phyloP scores from a whole-genome alignment of 2,113 vertebrate species.

The Neolamprologus cancellatus region DNA sequence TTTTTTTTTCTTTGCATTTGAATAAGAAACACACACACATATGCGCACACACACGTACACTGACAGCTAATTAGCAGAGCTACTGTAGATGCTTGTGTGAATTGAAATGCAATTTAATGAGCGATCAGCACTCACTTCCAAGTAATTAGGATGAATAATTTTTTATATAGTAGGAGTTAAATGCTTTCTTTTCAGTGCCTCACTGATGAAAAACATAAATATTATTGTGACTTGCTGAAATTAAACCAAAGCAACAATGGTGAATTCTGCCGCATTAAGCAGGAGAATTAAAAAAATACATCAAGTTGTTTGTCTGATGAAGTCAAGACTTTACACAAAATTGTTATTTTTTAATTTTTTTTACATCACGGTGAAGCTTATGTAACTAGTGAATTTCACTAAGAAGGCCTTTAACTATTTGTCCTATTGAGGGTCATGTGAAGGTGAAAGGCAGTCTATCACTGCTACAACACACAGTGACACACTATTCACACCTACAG shows the following conservation, averaged over 20 bases:
- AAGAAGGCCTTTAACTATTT: not conserved
- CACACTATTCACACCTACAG: not conserved
- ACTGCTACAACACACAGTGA: not conserved
- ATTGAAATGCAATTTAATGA: conserved; percentile 16
- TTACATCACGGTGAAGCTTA: not conserved
- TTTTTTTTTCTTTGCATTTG: not conserved
- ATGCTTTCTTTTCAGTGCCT: not conserved
- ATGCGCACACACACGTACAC: not conserved
- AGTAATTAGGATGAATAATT: not conserved
- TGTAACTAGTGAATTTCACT: not conserved
- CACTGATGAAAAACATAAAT: not conserved
- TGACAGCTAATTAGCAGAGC: conserved; percentile 13
- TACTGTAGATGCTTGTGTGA: not conserved
- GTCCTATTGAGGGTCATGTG: not conserved
- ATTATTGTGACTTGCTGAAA: not conserved
- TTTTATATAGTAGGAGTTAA: not conserved
- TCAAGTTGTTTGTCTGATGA: not conserved
- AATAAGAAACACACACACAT: not conserved
- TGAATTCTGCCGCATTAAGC: not conserved
- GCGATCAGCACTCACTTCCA: not conserved
- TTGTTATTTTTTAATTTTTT: not conserved
- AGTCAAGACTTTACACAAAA: not conserved
- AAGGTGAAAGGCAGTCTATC: not conserved
- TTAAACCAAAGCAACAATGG: not conserved
- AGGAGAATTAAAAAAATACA: not conserved